Percentiles rank a stretch among this genome's conserved stretches.
These are phyloP conservation scores for Daboia siamensis DNA, from an alignment of 2,113 vertebrate genomes.

Conservation along the genomic window DNA sequence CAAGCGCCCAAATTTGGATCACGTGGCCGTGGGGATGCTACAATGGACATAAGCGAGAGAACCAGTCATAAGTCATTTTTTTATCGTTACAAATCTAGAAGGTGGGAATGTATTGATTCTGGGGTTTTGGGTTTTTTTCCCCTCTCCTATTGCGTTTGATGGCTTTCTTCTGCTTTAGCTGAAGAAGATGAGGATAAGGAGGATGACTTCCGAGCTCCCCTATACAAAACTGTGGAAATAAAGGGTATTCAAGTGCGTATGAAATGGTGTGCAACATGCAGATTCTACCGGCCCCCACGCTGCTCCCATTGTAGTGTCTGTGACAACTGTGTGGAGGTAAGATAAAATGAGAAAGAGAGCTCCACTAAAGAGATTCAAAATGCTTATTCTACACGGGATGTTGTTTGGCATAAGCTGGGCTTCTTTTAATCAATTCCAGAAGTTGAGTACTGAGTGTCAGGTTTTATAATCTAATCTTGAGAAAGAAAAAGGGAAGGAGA, in stretches of 20 bases:
- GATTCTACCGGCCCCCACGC: slow-evolving; percentile 94
- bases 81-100: neutral
- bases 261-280: slow-evolving; percentile 98
- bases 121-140: rapidly evolving
- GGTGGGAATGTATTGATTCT: neutral
- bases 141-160: neutral
- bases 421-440: neutral
- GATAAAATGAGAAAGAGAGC: neutral
- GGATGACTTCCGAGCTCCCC: slow-evolving; percentile 94
- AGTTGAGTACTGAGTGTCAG: neutral
- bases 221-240: slow-evolving; percentile 98
- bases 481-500: neutral
- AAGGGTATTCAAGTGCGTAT: slow-evolving; percentile 96
- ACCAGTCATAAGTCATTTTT: neutral
- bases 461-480: neutral
- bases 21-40: neutral
- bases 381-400: neutral
- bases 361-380: neutral
- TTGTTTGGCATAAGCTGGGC: neutral
- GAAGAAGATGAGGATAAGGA: slow-evolving; percentile 98
- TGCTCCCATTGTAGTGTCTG: slow-evolving; percentile 98
- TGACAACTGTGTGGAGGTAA: slow-evolving; percentile 98
- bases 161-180: slow-evolving; percentile 65
- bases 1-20: neutral
- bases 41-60: neutral